Evolutionary conservation across 1,140 invertebrate species (phyloP).

Genomic region (Bombus difficillimus): DNA sequence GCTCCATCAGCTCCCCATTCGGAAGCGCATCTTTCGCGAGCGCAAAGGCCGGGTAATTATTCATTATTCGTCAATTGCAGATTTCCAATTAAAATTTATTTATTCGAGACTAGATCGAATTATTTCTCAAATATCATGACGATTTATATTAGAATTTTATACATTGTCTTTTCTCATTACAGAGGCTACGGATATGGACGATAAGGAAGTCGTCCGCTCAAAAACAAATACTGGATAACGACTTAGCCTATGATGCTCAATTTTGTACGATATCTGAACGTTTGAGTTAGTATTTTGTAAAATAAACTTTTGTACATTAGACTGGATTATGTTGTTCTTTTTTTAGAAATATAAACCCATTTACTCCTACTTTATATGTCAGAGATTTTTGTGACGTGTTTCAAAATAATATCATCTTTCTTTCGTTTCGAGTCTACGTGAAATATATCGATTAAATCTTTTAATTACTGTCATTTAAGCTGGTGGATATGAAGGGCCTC

Average conservation of each 20-base stretch:
- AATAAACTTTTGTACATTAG: slow-evolving; percentile 48
- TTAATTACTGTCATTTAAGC: neutral
- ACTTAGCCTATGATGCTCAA: neutral
- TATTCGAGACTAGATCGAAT: neutral
- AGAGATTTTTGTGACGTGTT: too few species aligned
- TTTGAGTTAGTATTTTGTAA: neutral
- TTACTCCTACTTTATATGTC: too few species aligned
- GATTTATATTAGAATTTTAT: neutral
- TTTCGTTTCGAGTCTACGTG: too few species aligned
- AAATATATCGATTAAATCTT: too few species aligned
- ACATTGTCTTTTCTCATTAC: neutral
- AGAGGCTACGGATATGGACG: slow-evolving; percentile 42
- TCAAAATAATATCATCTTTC: too few species aligned
- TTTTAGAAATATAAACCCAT: too few species aligned
- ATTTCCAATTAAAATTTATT: neutral
- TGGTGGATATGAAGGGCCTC: neutral
- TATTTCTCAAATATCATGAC: neutral
- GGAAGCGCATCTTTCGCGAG: slow-evolving; percentile 54
- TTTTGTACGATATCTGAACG: neutral
- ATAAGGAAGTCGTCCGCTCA: neutral
- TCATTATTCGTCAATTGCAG: neutral
- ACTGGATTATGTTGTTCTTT: too few species aligned
- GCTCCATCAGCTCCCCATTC: slow-evolving; percentile 57
- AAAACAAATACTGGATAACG: neutral
- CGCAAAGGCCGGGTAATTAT: slow-evolving; percentile 59